Evolutionary conservation across 2,113 vertebrate genomes (phyloP).

Genomic region (Setophaga coronata): DNA sequence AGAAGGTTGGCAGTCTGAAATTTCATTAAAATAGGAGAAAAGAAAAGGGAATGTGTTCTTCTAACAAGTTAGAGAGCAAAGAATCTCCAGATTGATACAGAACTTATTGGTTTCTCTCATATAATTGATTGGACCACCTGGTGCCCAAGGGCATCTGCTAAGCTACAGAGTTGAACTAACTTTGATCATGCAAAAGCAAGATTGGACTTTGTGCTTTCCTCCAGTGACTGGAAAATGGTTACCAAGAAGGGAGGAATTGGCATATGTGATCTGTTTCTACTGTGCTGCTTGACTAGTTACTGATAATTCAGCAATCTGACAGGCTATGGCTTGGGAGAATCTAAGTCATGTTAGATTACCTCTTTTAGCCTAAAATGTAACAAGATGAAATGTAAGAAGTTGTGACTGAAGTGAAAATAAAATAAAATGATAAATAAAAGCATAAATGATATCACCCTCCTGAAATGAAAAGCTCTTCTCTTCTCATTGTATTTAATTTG

Average conservation of each 20-base stretch:
- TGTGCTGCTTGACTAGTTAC: constrained; percentile 64
- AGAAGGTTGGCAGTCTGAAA: background rate
- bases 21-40: constrained; percentile 15
- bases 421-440: constrained; percentile 35
- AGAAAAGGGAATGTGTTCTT: background rate
- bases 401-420: constrained; percentile 23
- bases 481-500: constrained; percentile 51
- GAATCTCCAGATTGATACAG: background rate
- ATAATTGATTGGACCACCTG: constrained; percentile 49
- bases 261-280: constrained; percentile 58
- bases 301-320: constrained; percentile 65
- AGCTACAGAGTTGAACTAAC: constrained; percentile 46
- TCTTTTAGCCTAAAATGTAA: constrained; percentile 37
- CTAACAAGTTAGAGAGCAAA: constrained; percentile 9
- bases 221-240: constrained; percentile 48
- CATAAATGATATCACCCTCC: background rate
- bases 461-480: constrained; percentile 8
- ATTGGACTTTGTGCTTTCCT: constrained; percentile 37
- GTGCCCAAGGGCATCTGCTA: constrained; percentile 57
- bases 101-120: constrained; percentile 47
- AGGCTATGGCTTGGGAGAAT: constrained; percentile 56
- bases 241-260: constrained; percentile 30
- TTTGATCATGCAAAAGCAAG: constrained; percentile 46
- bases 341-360: constrained; percentile 53
- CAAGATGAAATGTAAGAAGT: constrained; percentile 1